Percentiles rank a stretch among this genome's conserved stretches.
Evolutionary conservation across 2,888 invertebrate species (phyloP).

Genomic region (Germaria angustata): DNA sequence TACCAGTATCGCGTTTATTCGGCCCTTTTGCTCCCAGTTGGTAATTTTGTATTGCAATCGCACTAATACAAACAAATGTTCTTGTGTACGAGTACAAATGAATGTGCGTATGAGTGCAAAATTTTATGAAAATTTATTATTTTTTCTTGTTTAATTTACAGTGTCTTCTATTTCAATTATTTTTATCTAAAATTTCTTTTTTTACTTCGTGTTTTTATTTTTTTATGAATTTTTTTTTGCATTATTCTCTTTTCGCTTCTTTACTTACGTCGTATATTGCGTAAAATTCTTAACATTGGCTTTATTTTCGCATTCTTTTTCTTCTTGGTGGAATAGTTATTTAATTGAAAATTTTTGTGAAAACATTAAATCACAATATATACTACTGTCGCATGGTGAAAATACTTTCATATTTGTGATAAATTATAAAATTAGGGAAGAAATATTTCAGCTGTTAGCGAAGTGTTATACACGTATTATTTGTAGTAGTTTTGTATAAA

Average conservation of each 20-base stretch:
- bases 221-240: not conserved
- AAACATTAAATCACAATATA: constrained; percentile 64
- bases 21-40: constrained; percentile 56
- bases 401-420: constrained; percentile 58
- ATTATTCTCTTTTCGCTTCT: constrained; percentile 28
- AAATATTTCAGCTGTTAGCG: constrained; percentile 27
- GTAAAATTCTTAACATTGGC: constrained; percentile 43
- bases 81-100: not conserved
- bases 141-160: constrained; percentile 69
- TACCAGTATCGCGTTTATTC: constrained; percentile 73
- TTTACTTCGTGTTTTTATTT: constrained; percentile 7
- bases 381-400: constrained; percentile 11
- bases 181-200: constrained; percentile 40
- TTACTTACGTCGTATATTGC: constrained; percentile 29
- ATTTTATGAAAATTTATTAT: constrained; percentile 71
- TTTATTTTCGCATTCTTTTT: not conserved
- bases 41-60: constrained; percentile 46
- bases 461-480: constrained; percentile 14
- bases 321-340: constrained; percentile 47
- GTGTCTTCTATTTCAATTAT: constrained; percentile 71
- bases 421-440: constrained; percentile 44
- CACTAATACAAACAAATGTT: not conserved
- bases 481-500: too few relatives aligned
- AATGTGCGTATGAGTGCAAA: constrained; percentile 35
- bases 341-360: constrained; percentile 60